Evolutionary conservation across 2,888 invertebrate genomes (phyloP).

Genomic region (Listrodromus nycthemerus): DNA sequence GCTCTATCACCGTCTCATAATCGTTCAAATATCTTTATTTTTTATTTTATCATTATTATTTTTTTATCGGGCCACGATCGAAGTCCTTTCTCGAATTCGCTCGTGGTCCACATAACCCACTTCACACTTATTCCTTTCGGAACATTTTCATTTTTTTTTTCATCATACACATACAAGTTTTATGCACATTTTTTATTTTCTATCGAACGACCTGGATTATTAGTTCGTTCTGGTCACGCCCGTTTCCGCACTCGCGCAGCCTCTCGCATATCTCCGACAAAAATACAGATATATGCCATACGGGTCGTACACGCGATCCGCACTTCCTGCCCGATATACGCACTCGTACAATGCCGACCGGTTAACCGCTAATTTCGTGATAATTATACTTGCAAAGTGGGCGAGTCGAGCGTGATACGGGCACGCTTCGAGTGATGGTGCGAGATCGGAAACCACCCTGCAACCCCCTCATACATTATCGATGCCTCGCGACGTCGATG

Average conservation of each 20-base stretch:
- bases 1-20: constrained; percentile 30
- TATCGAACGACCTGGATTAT: constrained; percentile 18
- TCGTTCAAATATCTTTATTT: constrained; percentile 36
- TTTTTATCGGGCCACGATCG: constrained; percentile 77
- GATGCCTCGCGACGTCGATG: constrained; percentile 32
- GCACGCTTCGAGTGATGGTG: constrained; percentile 36
- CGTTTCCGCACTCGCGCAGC: constrained; percentile 5
- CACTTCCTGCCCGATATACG: constrained; percentile 21
- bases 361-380: constrained; percentile 67
- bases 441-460: constrained; percentile 39
- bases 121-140: constrained; percentile 39
- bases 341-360: constrained; percentile 33
- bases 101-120: constrained; percentile 72
- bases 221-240: constrained; percentile 2
- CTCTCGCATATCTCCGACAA: not conserved
- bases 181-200: constrained; percentile 19
- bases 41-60: constrained; percentile 20
- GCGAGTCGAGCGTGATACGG: constrained; percentile 28
- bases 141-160: constrained; percentile 7
- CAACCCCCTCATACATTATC: constrained; percentile 38
- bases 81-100: constrained; percentile 77
- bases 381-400: constrained; percentile 69
- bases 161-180: constrained; percentile 3
- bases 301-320: constrained; percentile 8
- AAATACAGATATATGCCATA: constrained; percentile 12